Conservation (phyloP, 2,888 invertebrate genomes). For the Apamea epomidion region DNA sequence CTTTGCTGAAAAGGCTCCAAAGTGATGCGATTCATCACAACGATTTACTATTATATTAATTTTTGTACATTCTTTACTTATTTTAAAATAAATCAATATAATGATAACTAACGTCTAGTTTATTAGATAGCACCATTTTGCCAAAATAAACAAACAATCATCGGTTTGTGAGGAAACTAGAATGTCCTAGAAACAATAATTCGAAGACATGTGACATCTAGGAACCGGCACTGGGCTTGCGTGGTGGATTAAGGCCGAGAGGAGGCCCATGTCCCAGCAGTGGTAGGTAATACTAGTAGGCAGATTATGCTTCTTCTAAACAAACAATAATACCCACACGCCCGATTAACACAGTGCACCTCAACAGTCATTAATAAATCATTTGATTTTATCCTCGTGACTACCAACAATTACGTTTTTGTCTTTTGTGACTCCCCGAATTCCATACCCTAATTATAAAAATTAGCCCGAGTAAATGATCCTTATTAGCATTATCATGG, state of each 20-base stretch:
- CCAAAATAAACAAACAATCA: neutral
- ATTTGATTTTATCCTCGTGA: constrained; percentile 16
- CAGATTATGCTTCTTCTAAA: neutral
- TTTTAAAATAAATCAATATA: neutral
- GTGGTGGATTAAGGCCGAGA: neutral
- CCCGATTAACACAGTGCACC: neutral
- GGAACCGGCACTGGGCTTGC: neutral
- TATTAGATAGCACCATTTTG: neutral
- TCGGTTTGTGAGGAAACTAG: no score
- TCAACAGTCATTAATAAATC: constrained; percentile 34
- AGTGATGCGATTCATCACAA: neutral
- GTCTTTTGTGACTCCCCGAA: constrained; percentile 32
- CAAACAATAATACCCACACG: neutral
- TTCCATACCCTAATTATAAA: constrained; percentile 57
- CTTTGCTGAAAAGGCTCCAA: neutral
- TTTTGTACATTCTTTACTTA: neutral
- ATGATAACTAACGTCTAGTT: neutral
- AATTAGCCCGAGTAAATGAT: constrained; percentile 54
- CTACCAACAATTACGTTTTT: constrained; percentile 46
- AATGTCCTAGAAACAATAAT: no score
- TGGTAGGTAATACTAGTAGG: neutral
- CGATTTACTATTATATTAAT: neutral
- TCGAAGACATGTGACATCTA: neutral
- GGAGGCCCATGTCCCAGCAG: neutral
- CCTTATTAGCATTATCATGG: constrained; percentile 54